A percentile compares a stretch with the other conserved stretches of the same genome.
Conservation (phyloP, 2,888 invertebrate genomes). For the Hypolimnas misippus region DNA sequence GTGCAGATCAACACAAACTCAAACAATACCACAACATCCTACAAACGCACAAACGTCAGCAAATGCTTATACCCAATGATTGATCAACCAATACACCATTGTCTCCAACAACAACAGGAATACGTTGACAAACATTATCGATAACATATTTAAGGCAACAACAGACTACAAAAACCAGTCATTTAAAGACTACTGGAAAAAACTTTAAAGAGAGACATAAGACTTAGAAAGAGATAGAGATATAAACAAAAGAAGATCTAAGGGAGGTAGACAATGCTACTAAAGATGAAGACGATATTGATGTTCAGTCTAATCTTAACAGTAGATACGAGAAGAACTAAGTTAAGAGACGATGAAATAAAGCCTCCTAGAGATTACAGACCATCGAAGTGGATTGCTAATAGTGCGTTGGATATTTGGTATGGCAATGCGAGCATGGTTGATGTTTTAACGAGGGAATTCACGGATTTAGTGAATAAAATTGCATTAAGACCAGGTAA, state of each 20-base stretch:
- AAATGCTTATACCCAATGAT: background rate
- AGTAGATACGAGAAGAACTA: conserved; percentile 43
- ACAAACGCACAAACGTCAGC: background rate
- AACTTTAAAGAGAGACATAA: background rate
- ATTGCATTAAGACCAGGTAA: conserved; percentile 59
- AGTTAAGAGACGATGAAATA: conserved; percentile 42
- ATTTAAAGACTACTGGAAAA: background rate
- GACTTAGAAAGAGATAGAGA: background rate
- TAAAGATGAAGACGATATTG: conserved; percentile 13
- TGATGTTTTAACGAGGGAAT: conserved; percentile 61
- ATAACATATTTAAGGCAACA: background rate
- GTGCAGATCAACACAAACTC: background rate
- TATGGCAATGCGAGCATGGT: conserved; percentile 65
- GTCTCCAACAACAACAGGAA: conserved; percentile 7
- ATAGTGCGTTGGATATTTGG: conserved; percentile 68
- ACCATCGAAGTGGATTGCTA: conserved; percentile 63
- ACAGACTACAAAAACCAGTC: background rate
- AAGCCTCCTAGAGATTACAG: conserved; percentile 52
- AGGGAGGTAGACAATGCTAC: background rate
- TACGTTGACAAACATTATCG: background rate
- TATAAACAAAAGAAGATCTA: background rate
- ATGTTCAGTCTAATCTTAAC: conserved; percentile 17
- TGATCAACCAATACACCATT: background rate
- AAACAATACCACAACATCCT: background rate
- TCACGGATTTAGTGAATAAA: conserved; percentile 56